Percentiles rank a stretch among this genome's conserved stretches.
Conservation (phyloP, 64 coral and sea anemone species). For the Pocillopora verrucosa region DNA sequence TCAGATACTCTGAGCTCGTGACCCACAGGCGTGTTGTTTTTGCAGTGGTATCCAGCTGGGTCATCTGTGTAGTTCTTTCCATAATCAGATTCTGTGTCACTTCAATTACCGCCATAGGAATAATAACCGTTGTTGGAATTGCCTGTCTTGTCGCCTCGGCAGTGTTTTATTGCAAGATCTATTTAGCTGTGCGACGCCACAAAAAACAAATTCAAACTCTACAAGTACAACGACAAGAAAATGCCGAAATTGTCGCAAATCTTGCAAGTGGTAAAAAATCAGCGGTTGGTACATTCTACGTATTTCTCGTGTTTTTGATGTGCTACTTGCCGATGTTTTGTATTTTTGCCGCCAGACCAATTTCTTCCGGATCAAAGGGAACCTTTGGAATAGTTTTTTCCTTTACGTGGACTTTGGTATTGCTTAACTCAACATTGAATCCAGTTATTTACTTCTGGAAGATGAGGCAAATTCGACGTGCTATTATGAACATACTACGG, state of each 20-base stretch:
- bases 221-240: background rate
- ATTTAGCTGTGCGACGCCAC: background rate
- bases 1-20: background rate
- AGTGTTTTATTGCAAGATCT: background rate
- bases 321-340: constrained; percentile 1
- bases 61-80: background rate
- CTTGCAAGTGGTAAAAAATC: background rate
- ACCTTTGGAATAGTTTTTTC: background rate
- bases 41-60: background rate
- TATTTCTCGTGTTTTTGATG: constrained; percentile 4
- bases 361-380: background rate
- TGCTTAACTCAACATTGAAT: constrained; percentile 11
- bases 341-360: too few relatives aligned
- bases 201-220: background rate
- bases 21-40: background rate
- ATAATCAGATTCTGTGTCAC: background rate
- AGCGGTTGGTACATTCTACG: background rate
- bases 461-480: background rate
- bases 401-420: background rate
- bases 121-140: background rate
- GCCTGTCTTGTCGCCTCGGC: background rate
- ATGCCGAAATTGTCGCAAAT: background rate
- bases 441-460: constrained; percentile 20
- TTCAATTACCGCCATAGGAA: background rate
- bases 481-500: background rate